Percentiles rank a stretch among this genome's conserved stretches.
These are phyloP conservation scores for Neodiprion virginianus DNA, from an alignment of 1,140 invertebrate genomes.

Conservation along the genomic window DNA sequence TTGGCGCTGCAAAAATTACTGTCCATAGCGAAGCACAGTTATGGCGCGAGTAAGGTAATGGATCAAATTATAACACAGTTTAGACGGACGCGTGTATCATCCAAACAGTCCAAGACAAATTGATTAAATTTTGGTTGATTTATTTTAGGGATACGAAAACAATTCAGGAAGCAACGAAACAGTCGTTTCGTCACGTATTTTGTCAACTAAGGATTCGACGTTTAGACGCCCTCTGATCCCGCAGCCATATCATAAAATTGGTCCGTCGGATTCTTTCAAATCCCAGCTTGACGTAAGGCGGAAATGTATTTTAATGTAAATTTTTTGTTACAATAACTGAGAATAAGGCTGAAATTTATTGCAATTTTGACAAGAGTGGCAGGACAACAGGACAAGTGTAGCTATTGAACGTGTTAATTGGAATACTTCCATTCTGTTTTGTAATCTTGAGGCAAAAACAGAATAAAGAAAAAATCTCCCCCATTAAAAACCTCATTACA, in stretches of 20 bases:
- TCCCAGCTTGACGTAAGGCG: slow-evolving; percentile 64
- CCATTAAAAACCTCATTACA: too few species aligned
- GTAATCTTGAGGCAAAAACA: too few species aligned
- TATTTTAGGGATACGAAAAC: slow-evolving; percentile 50
- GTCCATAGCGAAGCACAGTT: slow-evolving; percentile 66
- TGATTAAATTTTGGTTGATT: slow-evolving; percentile 14
- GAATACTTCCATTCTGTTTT: too few species aligned
- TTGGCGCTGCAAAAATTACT: slow-evolving; percentile 66
- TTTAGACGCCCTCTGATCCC: slow-evolving; percentile 58
- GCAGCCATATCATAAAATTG: slow-evolving; percentile 55
- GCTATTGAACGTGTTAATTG: too few species aligned
- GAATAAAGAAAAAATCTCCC: too few species aligned
- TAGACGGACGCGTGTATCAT: slow-evolving; percentile 14
- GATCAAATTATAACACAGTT: not conserved
- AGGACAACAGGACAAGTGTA: too few species aligned
- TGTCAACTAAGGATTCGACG: slow-evolving; percentile 54
- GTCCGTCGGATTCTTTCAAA: slow-evolving; percentile 60
- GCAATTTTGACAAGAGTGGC: too few species aligned
- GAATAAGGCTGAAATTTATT: too few species aligned
- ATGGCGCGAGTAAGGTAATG: slow-evolving; percentile 53
- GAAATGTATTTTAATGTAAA: slow-evolving; percentile 19
- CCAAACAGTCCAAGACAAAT: not conserved
- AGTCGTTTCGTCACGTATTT: slow-evolving; percentile 54
- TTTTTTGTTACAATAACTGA: too few species aligned
- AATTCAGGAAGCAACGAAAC: slow-evolving; percentile 57